A percentile compares a stretch with the other conserved stretches of the same genome.
phyloP scores from a whole-genome alignment of 1,140 invertebrate genomes.

The Euwallacea similis region DNA sequence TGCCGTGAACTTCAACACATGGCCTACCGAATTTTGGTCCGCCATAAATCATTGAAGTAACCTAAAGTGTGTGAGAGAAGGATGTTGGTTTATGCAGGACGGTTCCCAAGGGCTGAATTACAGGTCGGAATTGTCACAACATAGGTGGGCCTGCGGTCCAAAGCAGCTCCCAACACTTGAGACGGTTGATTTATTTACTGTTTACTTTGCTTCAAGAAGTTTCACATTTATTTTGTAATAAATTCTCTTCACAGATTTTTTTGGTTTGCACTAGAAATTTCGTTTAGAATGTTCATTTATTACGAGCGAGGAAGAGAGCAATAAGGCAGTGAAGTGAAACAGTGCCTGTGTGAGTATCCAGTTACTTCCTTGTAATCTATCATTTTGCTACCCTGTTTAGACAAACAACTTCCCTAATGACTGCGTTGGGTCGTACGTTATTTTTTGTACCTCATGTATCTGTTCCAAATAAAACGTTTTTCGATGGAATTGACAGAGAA shows the following conservation, averaged over 20 bases:
- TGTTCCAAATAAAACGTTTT: conserved; percentile 5
- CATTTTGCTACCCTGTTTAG: conserved; percentile 33
- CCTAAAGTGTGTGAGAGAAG: neutral
- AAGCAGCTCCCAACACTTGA: conserved; percentile 4
- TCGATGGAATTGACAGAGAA: conserved; percentile 4
- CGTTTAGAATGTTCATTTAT: neutral
- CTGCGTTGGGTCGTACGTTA: conserved; percentile 23
- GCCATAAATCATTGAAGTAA: conserved; percentile 3
- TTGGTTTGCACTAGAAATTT: neutral
- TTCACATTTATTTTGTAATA: conserved; percentile 12
- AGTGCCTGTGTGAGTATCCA: conserved; percentile 9
- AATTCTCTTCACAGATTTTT: neutral
- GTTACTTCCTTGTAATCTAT: conserved; percentile 32
- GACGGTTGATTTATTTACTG: conserved; percentile 1
- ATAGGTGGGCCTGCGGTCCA: conserved; percentile 5
- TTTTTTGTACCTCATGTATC: conserved; percentile 10
- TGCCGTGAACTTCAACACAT: conserved; percentile 12
- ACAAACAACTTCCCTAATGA: conserved; percentile 37
- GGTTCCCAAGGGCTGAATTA: neutral
- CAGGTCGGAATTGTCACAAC: conserved; percentile 9
- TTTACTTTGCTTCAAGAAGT: conserved; percentile 3
- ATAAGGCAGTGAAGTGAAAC: neutral
- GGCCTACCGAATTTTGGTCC: conserved; percentile 1
- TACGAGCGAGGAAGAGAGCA: neutral
- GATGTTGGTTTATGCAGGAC: neutral